Conservation (phyloP, 2,888 invertebrate genomes). For the Steinernema hermaphroditum region DNA sequence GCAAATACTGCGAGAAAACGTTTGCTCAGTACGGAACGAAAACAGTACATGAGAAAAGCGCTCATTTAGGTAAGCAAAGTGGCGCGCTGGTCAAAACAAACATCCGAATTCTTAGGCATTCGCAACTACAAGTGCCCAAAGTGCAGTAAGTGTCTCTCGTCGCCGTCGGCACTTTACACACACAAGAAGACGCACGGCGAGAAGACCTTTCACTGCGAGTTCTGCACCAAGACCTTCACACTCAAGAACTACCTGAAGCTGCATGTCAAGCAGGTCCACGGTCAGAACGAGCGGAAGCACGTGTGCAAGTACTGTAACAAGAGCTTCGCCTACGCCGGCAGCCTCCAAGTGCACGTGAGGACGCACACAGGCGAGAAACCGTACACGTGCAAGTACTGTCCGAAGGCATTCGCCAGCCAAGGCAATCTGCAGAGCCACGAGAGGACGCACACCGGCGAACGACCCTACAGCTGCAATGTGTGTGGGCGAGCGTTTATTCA, state of each 20-base stretch:
- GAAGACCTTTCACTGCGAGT: slow-evolving; percentile 62
- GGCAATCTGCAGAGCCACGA: slow-evolving; percentile 66
- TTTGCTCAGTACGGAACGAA: slow-evolving; percentile 67
- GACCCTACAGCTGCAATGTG: slow-evolving; percentile 58
- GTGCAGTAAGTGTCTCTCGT: slow-evolving; percentile 63
- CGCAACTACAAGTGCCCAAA: slow-evolving; percentile 66
- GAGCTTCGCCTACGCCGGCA: slow-evolving; percentile 66
- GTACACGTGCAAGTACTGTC: slow-evolving; percentile 61
- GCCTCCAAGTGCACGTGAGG: slow-evolving; percentile 65
- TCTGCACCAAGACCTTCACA: slow-evolving; percentile 65
- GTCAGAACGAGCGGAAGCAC: slow-evolving; percentile 63
- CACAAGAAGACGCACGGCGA: slow-evolving; percentile 67
- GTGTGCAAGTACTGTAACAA: slow-evolving; percentile 61
- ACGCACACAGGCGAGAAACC: slow-evolving; percentile 66
- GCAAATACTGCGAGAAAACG: slow-evolving; percentile 65
- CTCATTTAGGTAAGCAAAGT: slow-evolving; percentile 54
- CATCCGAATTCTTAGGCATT: slow-evolving; percentile 43
- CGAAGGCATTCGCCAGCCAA: slow-evolving; percentile 65
- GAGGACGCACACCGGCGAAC: slow-evolving; percentile 64
- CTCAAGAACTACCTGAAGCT: slow-evolving; percentile 66
- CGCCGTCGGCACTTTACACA: slow-evolving; percentile 66
- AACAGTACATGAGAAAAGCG: slow-evolving; percentile 66
- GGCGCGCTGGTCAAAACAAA: background rate
- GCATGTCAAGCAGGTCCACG: slow-evolving; percentile 66
- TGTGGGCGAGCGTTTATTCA: slow-evolving; percentile 64